Percentiles rank a stretch among this genome's conserved stretches.
These are phyloP conservation scores for Platalea minor DNA, from an alignment of 2,797 vertebrate species.

Conservation along the genomic window DNA sequence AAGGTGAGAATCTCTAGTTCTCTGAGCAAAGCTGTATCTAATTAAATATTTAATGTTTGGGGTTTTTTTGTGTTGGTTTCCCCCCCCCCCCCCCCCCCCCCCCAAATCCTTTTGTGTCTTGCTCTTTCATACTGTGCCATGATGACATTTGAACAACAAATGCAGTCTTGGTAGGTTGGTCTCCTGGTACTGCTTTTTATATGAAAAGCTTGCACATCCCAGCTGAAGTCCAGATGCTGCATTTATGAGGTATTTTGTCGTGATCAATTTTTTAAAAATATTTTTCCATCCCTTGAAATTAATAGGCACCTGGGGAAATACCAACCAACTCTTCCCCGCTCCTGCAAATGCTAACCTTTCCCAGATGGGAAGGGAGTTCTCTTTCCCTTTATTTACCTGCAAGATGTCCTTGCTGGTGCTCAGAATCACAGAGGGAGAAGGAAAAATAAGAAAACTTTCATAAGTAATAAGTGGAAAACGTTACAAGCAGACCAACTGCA, in stretches of 20 bases:
- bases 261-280: slow-evolving; percentile 51
- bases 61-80: no score
- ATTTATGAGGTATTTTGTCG: slow-evolving; percentile 26
- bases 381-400: slow-evolving; percentile 21
- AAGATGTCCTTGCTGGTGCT: slow-evolving; percentile 5
- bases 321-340: neutral
- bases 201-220: slow-evolving; percentile 15
- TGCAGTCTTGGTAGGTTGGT: slow-evolving; percentile 9
- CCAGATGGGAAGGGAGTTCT: slow-evolving; percentile 4
- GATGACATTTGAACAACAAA: slow-evolving; percentile 63
- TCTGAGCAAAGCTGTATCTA: slow-evolving; percentile 9
- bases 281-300: slow-evolving; percentile 40
- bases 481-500: neutral
- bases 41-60: slow-evolving; percentile 36
- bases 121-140: slow-evolving; percentile 17
- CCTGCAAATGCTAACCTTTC: slow-evolving; percentile 16
- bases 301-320: slow-evolving; percentile 40
- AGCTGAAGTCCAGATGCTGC: slow-evolving; percentile 56
- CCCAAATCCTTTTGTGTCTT: slow-evolving; percentile 44
- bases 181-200: slow-evolving; percentile 28
- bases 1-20: neutral
- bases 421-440: neutral
- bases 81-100: no score
- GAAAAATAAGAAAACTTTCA: neutral
- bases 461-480: neutral